These are phyloP conservation scores for Pterostichus niger DNA, from an alignment of 2,888 invertebrate species.

Conservation along the genomic window DNA sequence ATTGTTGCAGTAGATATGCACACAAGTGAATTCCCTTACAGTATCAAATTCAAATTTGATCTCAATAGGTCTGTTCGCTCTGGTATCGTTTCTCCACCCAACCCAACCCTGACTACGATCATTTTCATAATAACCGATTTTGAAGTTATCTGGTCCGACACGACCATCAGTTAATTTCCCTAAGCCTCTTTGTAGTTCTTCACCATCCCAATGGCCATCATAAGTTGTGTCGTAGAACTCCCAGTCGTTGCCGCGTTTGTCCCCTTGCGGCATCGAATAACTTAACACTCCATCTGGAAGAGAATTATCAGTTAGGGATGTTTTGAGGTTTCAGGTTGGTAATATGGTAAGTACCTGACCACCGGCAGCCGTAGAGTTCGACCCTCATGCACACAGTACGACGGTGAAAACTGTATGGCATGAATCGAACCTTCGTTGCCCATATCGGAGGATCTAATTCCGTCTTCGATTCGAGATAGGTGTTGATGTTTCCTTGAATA, in stretches of 20 bases:
- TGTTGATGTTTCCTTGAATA: slow-evolving; percentile 90
- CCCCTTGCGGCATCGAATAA: slow-evolving; percentile 94
- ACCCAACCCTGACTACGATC: slow-evolving; percentile 88
- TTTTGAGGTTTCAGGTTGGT: slow-evolving; percentile 11
- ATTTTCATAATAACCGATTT: slow-evolving; percentile 82
- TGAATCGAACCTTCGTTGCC: slow-evolving; percentile 90
- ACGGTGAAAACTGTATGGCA: slow-evolving; percentile 90
- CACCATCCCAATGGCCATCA: slow-evolving; percentile 90
- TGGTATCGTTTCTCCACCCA: slow-evolving; percentile 92
- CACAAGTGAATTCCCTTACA: slow-evolving; percentile 90
- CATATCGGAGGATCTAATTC: slow-evolving; percentile 90
- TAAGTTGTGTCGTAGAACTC: slow-evolving; percentile 92
- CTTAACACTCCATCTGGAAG: slow-evolving; percentile 88
- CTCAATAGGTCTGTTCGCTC: slow-evolving; percentile 82
- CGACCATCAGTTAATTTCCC: slow-evolving; percentile 92
- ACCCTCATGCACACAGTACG: slow-evolving; percentile 95
- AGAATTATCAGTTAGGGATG: background rate
- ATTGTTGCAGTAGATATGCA: slow-evolving; percentile 91
- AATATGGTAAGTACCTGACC: slow-evolving; percentile 81
- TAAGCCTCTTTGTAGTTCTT: slow-evolving; percentile 87
- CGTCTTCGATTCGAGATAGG: slow-evolving; percentile 89
- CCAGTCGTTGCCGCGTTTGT: slow-evolving; percentile 87
- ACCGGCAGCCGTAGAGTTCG: slow-evolving; percentile 92
- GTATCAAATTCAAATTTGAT: slow-evolving; percentile 91
- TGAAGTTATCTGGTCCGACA: slow-evolving; percentile 87